Evolutionary conservation across 2,797 vertebrate species (phyloP).

Genomic region (Schizopygopsis pylzovi): DNA sequence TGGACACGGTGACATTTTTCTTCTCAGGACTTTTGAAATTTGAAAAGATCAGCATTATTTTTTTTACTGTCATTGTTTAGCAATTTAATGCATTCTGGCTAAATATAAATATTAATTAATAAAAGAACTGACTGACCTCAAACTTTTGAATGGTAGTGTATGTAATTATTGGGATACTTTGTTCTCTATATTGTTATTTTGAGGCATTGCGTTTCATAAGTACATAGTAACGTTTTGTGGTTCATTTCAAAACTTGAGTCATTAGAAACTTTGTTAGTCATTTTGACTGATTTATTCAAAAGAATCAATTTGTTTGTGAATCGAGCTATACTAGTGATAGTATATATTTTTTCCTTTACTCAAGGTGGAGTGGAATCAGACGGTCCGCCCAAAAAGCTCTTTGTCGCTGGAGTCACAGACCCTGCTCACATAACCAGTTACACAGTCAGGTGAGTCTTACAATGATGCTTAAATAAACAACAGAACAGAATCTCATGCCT

Average conservation of each 20-base stretch:
- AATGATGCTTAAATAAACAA: slow-evolving; percentile 1
- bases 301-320: not conserved
- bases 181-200: not conserved
- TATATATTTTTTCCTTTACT: not conserved
- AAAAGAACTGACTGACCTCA: not conserved
- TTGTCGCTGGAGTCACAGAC: slow-evolving; percentile 81
- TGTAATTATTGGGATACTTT: not conserved
- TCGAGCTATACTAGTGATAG: not conserved
- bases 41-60: no score
- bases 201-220: not conserved
- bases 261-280: not conserved
- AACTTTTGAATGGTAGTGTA: not conserved
- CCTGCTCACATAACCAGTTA: slow-evolving; percentile 76
- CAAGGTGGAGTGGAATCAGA: slow-evolving; percentile 84
- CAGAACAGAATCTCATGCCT: not conserved
- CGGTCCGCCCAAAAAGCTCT: slow-evolving; percentile 83
- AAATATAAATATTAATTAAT: not conserved
- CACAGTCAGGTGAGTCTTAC: slow-evolving; percentile 74
- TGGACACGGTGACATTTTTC: no score
- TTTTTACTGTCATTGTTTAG: not conserved
- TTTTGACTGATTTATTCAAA: not conserved
- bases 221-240: not conserved
- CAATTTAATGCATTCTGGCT: not conserved
- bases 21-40: no score
- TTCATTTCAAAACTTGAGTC: not conserved